Conservation (phyloP, 2,888 invertebrate genomes). For the Seira ritae region DNA sequence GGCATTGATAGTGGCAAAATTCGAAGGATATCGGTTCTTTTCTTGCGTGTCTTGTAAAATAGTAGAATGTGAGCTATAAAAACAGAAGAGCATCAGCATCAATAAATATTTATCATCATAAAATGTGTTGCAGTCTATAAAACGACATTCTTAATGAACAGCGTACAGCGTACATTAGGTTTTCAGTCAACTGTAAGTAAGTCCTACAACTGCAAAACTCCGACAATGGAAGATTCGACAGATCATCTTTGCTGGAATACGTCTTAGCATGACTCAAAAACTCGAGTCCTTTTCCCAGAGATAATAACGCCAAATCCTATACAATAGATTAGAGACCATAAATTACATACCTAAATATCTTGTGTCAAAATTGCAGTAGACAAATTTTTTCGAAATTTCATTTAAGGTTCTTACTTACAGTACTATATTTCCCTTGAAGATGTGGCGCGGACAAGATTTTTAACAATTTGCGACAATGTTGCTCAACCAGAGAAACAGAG, state of each 20-base stretch:
- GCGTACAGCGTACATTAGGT: constrained; percentile 40
- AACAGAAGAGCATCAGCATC: background rate
- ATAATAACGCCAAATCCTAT: constrained; percentile 49
- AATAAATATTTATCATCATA: background rate
- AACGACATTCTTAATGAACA: too few species aligned
- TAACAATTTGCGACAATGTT: constrained; percentile 44
- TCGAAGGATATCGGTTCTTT: constrained; percentile 52
- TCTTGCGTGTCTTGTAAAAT: constrained; percentile 6
- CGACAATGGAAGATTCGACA: background rate
- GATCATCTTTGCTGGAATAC: background rate
- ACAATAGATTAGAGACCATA: background rate
- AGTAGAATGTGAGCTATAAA: constrained; percentile 51
- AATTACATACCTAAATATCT: background rate
- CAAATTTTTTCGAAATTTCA: too few species aligned
- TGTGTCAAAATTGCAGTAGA: too few species aligned
- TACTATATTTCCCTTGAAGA: constrained; percentile 32
- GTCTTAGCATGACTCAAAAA: constrained; percentile 40
- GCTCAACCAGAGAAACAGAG: constrained; percentile 34
- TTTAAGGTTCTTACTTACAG: constrained; percentile 36
- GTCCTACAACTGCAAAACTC: constrained; percentile 5
- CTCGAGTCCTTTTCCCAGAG: constrained; percentile 41
- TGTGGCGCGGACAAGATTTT: constrained; percentile 37
- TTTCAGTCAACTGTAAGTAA: constrained; percentile 15
- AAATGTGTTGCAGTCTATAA: too few species aligned
- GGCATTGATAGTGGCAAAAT: constrained; percentile 40